Evolutionary conservation across 2,113 vertebrate genomes (phyloP).

Genomic region (Myotis yumanensis): DNA sequence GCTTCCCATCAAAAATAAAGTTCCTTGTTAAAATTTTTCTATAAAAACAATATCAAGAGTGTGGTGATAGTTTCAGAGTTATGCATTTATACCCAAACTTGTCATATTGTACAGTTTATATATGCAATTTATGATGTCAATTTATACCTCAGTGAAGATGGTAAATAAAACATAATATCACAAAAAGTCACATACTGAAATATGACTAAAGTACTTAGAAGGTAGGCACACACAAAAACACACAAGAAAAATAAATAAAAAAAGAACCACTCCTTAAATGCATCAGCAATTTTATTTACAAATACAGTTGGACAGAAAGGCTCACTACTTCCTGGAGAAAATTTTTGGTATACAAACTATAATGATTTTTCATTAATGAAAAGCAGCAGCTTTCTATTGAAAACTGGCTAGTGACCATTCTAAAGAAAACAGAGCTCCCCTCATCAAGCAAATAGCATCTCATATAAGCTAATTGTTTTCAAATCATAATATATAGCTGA

Average conservation of each 20-base stretch:
- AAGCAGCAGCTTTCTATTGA: slow-evolving; percentile 59
- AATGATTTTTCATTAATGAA: slow-evolving; percentile 78
- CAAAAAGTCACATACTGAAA: background rate
- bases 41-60: background rate
- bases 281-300: slow-evolving; percentile 88
- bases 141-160: background rate
- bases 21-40: background rate
- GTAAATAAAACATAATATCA: background rate
- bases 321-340: slow-evolving; percentile 64
- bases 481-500: slow-evolving; percentile 72
- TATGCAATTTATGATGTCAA: background rate
- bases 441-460: slow-evolving; percentile 74
- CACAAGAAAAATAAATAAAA: slow-evolving; percentile 22
- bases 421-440: slow-evolving; percentile 56
- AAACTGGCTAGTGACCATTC: slow-evolving; percentile 68
- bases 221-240: background rate
- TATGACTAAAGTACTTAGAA: background rate
- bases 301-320: slow-evolving; percentile 79
- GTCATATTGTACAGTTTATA: background rate
- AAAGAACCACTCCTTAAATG: slow-evolving; percentile 74
- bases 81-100: background rate
- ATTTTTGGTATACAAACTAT: slow-evolving; percentile 66
- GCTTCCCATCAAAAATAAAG: slow-evolving; percentile 1
- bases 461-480: slow-evolving; percentile 67
- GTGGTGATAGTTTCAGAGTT: background rate